A percentile compares a stretch with the other conserved stretches of the same genome.
Evolutionary conservation across 2,797 vertebrate species (phyloP).

Genomic region (Octomys mimax): DNA sequence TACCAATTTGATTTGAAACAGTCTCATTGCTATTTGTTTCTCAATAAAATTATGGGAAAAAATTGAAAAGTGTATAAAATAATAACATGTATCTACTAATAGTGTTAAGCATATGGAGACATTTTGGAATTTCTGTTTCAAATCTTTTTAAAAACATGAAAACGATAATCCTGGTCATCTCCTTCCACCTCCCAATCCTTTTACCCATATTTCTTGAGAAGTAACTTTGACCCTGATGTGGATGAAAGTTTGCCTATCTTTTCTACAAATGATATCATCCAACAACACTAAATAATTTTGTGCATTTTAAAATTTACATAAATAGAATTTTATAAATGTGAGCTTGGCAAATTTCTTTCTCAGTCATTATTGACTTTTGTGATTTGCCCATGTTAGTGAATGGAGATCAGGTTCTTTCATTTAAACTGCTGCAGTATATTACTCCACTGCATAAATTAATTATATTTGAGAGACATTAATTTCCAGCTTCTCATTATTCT

Average conservation of each 20-base stretch:
- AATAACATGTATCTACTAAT: background rate
- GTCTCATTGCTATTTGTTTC: too few relatives aligned
- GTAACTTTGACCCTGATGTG: slow-evolving; percentile 15
- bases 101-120: background rate
- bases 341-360: slow-evolving; percentile 47
- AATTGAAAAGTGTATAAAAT: slow-evolving; percentile 45
- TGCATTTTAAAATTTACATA: slow-evolving; percentile 42
- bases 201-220: background rate
- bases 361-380: slow-evolving; percentile 28
- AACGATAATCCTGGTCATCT: background rate
- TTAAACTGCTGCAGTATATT: background rate
- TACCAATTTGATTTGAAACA: too few relatives aligned
- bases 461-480: background rate
- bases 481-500: slow-evolving; percentile 2
- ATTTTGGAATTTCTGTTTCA: slow-evolving; percentile 7
- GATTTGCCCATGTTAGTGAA: slow-evolving; percentile 16
- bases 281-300: background rate
- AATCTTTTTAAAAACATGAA: background rate
- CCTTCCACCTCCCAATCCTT: background rate
- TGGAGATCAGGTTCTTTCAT: background rate
- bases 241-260: background rate
- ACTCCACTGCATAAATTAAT: background rate
- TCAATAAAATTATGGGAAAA: background rate
- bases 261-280: background rate
- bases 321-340: background rate